Base-by-base conservation (phyloP, 2,797 vertebrate genomes). In the Argentina silus region DNA sequence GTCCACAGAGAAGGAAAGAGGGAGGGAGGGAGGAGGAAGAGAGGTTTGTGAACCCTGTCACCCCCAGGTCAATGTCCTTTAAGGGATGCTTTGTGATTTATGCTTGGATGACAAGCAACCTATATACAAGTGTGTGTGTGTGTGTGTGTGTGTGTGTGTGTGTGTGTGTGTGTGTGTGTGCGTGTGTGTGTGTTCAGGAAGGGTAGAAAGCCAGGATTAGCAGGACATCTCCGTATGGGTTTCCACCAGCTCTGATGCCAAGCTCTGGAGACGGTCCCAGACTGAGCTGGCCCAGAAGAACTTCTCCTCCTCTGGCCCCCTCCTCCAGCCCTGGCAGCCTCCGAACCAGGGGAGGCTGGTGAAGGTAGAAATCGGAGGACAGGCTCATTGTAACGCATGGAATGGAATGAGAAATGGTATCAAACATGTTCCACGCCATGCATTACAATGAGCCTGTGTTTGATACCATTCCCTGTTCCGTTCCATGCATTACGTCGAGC, bases 191-290 rank as follows among this genome's bases (percentile, higher is more conserved):
- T 42, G 61, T 63, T 27, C 7, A 10, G 56, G 47, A 68, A 81
- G 67, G 61, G 71, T 50, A 14, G 60, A 14, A 17, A 23, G 55
- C 36, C 5, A 10, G 12, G 9, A 64, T 71, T 80, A 70, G 12
- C 43, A 36, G 79, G 64, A 74, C 73, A 73, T 76, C 78, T 74
- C 69, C 19, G 65, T 55, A 50, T 47, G 66, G 60, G 65, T 68
- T 6, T 75, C 65, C 55, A 77, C 59, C 74, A 59, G 73, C 72
- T 80, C 74, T 70, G 81, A 77, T 67, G 75, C 62, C 74, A n/a
- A 62, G 72, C 55, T 82, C 81, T 88, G 86, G 83, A 87, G 11
- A 57, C 4, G 42, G 47, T 51, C 83, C 81, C 84, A 79, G 70
- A 75, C 17, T 47, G n/a, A 59, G 69, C 81, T 85, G 84, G 83